Percentiles rank a stretch among this genome's conserved stretches.
phyloP scores from a whole-genome alignment of 23 tunicate species.

The Styela plicata region DNA sequence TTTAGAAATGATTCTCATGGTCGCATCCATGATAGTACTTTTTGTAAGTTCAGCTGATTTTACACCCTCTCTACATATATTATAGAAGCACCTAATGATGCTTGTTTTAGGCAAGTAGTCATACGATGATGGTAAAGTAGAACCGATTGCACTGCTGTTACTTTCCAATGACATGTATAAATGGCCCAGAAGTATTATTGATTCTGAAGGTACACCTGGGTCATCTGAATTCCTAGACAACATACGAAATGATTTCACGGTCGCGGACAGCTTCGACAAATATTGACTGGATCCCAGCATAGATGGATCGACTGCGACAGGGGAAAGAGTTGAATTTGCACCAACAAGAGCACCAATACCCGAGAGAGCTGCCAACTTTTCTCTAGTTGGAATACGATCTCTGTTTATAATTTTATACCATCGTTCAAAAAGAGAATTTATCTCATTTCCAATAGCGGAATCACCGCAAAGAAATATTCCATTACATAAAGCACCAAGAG shows the following conservation, averaged over 20 bases:
- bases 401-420: conserved; percentile 34
- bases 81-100: conserved; percentile 27
- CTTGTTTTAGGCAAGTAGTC: conserved; percentile 47
- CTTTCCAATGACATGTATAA: conserved; percentile 42
- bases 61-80: not conserved
- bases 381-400: conserved; percentile 52
- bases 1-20: conserved; percentile 14
- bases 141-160: not conserved
- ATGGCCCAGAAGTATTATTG: conserved; percentile 30
- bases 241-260: conserved; percentile 29
- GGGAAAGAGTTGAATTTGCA: conserved; percentile 27
- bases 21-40: not conserved
- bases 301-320: not conserved
- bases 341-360: conserved; percentile 54
- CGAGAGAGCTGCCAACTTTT: conserved; percentile 41
- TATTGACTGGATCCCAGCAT: conserved; percentile 18
- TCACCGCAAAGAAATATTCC: not conserved
- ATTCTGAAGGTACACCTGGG: conserved; percentile 31
- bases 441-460: not conserved
- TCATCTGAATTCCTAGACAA: conserved; percentile 37
- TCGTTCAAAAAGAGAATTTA: conserved; percentile 18
- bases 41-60: not conserved
- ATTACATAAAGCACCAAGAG: conserved; percentile 33
- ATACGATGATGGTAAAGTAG: conserved; percentile 38
- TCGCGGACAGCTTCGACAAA: conserved; percentile 20